Evolutionary conservation across 2,797 vertebrate genomes (phyloP), one percentile per base, ranked within the genome.

Genomic region (Clangula hyemalis): DNA sequence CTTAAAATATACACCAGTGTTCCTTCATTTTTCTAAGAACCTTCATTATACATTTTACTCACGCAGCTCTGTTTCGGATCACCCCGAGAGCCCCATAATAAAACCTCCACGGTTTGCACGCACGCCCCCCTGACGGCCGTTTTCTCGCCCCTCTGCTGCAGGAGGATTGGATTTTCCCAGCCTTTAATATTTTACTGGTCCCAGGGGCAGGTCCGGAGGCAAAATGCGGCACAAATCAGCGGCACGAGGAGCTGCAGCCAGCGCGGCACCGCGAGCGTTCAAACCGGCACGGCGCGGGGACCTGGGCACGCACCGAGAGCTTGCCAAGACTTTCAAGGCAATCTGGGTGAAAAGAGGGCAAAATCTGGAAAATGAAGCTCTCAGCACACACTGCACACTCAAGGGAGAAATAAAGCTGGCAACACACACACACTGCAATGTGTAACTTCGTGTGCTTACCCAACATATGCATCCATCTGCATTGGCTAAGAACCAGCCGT

Each of bases 1-100:
- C 90, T 93, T 91, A 58, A 88, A 95, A 89, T 64, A 78, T 11
- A 15, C 25, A 89, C n/a, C 77, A n/a, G 58, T 83, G 73, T 78
- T 30, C 12, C 17, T 72, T 39, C 49, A 16, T 66, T 87, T 79
- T 36, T 13, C 30, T 54, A 60, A 51, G 54, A 38, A 85, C 11
- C 25, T n/a, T 34, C 60, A 11, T 61, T 21, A 38, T 6, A 19
- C 14, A 1, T 85, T 77, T 58, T 5, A 22, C 73, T 58, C 10
- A 0, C 8, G 3, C 7, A 1, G 51, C 6, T 5, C 13, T 13
- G 0, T 58, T 56, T 45, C 61, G 5, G 72, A 27, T 14, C 34
- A 62, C 24, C 49, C 51, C 17, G 6, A 6, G 21, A 45, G 36
- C 34, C 51, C 54, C 9, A 1, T 1, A 38, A 39, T 10, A 5